These are phyloP conservation scores for Corythaixoides concolor DNA, from an alignment of 2,113 vertebrate species.

Conservation along the genomic window DNA sequence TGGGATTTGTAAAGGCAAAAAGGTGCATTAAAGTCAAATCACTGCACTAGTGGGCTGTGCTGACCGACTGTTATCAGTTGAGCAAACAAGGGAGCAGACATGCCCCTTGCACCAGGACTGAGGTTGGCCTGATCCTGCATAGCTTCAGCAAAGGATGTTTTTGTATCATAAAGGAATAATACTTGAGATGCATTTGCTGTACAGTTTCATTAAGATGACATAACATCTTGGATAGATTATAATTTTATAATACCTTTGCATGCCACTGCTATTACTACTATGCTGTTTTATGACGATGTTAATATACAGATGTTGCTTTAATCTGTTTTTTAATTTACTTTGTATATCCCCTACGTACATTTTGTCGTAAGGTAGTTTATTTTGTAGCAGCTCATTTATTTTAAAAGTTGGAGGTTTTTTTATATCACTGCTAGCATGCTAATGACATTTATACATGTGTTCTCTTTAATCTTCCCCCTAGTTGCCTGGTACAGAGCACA, in stretches of 20 bases:
- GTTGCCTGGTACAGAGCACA: constrained; percentile 31
- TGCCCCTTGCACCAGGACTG: neutral
- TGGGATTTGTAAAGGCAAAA: neutral
- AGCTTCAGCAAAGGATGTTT: neutral
- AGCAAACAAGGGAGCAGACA: fast-evolving
- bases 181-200: constrained; percentile 19
- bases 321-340: constrained; percentile 80
- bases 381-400: constrained; percentile 80
- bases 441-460: constrained; percentile 69
- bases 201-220: constrained; percentile 70
- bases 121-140: neutral
- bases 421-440: constrained; percentile 64
- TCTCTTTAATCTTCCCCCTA: constrained; percentile 59
- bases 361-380: constrained; percentile 75
- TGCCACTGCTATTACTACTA: constrained; percentile 66
- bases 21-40: fast-evolving
- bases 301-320: constrained; percentile 82
- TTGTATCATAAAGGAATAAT: constrained; percentile 35
- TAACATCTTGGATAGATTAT: constrained; percentile 70
- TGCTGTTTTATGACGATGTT: constrained; percentile 72
- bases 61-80: fast-evolving
- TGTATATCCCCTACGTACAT: constrained; percentile 75
- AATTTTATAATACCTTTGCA: constrained; percentile 76
- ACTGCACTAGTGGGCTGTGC: fast-evolving
- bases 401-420: constrained; percentile 74